A percentile compares a stretch with the other conserved stretches of the same genome.
These are phyloP conservation scores for Apostichopus japonicus DNA, from an alignment of 35 echinoderm and acorn worm species.

Conservation along the genomic window DNA sequence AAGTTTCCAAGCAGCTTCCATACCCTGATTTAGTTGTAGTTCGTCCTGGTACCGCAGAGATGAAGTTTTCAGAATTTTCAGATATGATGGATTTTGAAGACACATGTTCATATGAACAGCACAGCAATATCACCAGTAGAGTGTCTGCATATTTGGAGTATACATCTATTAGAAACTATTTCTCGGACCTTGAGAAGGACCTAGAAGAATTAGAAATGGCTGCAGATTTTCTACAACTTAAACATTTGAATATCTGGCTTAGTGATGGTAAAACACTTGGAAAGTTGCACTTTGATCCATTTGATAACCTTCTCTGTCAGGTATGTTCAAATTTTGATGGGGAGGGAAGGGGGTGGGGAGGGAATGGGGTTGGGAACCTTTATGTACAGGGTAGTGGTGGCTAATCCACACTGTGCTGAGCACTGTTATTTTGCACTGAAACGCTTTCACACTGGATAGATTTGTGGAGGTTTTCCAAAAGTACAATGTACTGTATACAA, in stretches of 20 bases:
- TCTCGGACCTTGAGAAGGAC: conserved; percentile 80
- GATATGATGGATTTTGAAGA: conserved; percentile 72
- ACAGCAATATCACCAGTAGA: neutral
- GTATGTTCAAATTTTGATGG: conserved; percentile 4
- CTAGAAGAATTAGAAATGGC: conserved; percentile 67
- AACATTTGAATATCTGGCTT: conserved; percentile 89
- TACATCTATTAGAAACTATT: conserved; percentile 74
- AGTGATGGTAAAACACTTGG: conserved; percentile 94
- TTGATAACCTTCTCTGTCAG: conserved; percentile 95
- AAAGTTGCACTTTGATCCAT: conserved; percentile 97
- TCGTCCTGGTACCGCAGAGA: conserved; percentile 75
- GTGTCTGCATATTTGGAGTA: conserved; percentile 90
- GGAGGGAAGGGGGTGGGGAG: neutral
- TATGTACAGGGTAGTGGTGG: no score
- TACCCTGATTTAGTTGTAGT: conserved; percentile 89
- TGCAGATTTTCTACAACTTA: conserved; percentile 33
- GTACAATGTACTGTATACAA: no score
- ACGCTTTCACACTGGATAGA: no score
- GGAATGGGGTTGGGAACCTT: no score
- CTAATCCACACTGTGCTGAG: no score
- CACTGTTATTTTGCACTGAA: no score
- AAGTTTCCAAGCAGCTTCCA: conserved; percentile 48
- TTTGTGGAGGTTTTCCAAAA: no score
- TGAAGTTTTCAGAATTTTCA: conserved; percentile 88
- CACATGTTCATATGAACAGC: neutral